phyloP scores from a whole-genome alignment of 2,888 invertebrate genomes.

The Papilio protenor region DNA sequence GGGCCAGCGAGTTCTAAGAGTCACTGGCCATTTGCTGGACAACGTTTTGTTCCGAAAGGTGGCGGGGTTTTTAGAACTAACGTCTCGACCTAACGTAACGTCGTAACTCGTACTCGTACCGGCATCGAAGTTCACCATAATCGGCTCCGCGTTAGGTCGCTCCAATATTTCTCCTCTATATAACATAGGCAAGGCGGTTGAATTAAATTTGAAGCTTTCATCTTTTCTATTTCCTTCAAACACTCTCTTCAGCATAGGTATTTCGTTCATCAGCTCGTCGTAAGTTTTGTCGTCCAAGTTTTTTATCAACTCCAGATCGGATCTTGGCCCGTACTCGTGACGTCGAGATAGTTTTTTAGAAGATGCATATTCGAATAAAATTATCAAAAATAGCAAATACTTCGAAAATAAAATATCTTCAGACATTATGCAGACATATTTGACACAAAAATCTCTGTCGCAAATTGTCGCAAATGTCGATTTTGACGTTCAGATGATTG shows the following conservation, averaged over 20 bases:
- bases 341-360: not conserved
- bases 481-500: not conserved
- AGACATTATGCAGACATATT: not conserved
- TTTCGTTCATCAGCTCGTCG: not conserved
- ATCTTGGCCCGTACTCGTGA: not conserved
- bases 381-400: constrained; percentile 15
- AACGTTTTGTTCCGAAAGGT: constrained; percentile 37
- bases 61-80: constrained; percentile 46
- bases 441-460: not conserved
- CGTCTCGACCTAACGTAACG: too few species aligned
- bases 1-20: constrained; percentile 13
- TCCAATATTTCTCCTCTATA: constrained; percentile 14
- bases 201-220: constrained; percentile 2
- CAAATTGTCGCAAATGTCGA: not conserved
- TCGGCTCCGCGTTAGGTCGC: not conserved
- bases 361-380: constrained; percentile 8
- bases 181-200: constrained; percentile 1
- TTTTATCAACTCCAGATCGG: constrained; percentile 7
- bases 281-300: constrained; percentile 22
- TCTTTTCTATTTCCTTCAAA: constrained; percentile 16
- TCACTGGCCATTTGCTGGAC: not conserved
- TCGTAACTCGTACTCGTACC: not conserved
- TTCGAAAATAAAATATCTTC: constrained; percentile 14
- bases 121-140: not conserved
- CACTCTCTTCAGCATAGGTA: constrained; percentile 6